Percentiles rank a stretch among this genome's conserved stretches.
Evolutionary conservation across 1,140 invertebrate genomes (phyloP).

Genomic region (Leptinotarsa lineolata): DNA sequence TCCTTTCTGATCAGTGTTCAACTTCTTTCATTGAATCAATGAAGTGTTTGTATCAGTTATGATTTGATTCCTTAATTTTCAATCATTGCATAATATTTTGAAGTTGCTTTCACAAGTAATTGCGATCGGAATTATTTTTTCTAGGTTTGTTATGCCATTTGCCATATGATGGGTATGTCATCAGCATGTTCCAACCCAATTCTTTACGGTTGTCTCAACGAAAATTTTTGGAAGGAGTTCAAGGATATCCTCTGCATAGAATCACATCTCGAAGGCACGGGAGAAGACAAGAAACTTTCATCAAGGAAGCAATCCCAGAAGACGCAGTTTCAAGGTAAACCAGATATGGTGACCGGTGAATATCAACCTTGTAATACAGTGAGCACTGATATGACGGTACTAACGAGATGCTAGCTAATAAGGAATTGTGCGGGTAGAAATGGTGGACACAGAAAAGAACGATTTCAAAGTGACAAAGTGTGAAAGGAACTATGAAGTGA

Average conservation of each 20-base stretch:
- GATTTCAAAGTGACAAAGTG: neutral
- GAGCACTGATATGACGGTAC: constrained; percentile 61
- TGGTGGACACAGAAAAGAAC: neutral
- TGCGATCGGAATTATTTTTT: neutral
- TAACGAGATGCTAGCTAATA: constrained; percentile 65
- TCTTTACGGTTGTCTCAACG: constrained; percentile 97
- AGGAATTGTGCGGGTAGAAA: constrained; percentile 41
- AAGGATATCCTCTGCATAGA: constrained; percentile 78
- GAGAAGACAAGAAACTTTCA: constrained; percentile 35
- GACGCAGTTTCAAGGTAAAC: constrained; percentile 35
- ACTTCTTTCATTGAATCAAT: too few species aligned
- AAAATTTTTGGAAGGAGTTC: constrained; percentile 97
- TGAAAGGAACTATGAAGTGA: neutral
- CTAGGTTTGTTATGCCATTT: constrained; percentile 71
- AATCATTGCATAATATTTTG: too few species aligned
- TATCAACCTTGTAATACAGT: constrained; percentile 51
- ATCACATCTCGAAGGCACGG: constrained; percentile 23
- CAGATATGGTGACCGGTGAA: constrained; percentile 50
- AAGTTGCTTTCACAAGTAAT: too few species aligned
- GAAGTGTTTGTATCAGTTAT: too few species aligned
- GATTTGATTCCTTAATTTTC: too few species aligned
- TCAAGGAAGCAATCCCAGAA: constrained; percentile 40
- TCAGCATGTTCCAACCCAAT: constrained; percentile 87
- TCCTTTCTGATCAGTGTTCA: too few species aligned
- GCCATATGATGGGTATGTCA: constrained; percentile 83